Evolutionary conservation across 2,113 vertebrate species (phyloP).

Genomic region (Silurus glanis): DNA sequence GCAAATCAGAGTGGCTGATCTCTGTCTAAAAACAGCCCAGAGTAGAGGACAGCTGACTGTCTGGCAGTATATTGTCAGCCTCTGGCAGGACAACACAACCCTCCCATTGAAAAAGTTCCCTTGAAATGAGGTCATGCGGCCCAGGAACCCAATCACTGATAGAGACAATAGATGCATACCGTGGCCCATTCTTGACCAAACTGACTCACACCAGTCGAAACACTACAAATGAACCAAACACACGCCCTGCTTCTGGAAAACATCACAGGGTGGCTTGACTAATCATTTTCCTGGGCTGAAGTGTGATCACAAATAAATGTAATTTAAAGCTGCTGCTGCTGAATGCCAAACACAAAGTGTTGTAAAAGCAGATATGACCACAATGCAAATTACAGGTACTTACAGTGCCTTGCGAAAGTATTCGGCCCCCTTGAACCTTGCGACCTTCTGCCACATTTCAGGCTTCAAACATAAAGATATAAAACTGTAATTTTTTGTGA

Average conservation of each 20-base stretch:
- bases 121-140: slow-evolving; percentile 65
- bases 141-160: slow-evolving; percentile 68
- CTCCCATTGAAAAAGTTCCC: slow-evolving; percentile 17
- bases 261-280: slow-evolving; percentile 30
- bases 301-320: slow-evolving; percentile 33
- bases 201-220: slow-evolving; percentile 53
- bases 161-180: slow-evolving; percentile 62
- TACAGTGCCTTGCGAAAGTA: too few species aligned
- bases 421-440: too few species aligned
- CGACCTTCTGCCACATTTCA: too few species aligned
- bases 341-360: not conserved
- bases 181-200: slow-evolving; percentile 55
- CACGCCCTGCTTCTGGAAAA: slow-evolving; percentile 54
- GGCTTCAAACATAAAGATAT: too few species aligned
- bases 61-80: slow-evolving; percentile 16
- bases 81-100: slow-evolving; percentile 32
- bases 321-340: not conserved
- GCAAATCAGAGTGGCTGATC: not conserved
- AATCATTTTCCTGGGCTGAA: slow-evolving; percentile 57
- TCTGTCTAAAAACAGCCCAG: slow-evolving; percentile 5
- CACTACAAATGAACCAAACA: slow-evolving; percentile 57
- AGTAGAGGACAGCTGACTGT: slow-evolving; percentile 16
- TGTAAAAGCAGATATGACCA: not conserved
- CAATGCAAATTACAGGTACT: too few species aligned
- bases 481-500: too few species aligned